Conservation (phyloP, 1,140 invertebrate genomes). For the Drosophila ficusphila region DNA sequence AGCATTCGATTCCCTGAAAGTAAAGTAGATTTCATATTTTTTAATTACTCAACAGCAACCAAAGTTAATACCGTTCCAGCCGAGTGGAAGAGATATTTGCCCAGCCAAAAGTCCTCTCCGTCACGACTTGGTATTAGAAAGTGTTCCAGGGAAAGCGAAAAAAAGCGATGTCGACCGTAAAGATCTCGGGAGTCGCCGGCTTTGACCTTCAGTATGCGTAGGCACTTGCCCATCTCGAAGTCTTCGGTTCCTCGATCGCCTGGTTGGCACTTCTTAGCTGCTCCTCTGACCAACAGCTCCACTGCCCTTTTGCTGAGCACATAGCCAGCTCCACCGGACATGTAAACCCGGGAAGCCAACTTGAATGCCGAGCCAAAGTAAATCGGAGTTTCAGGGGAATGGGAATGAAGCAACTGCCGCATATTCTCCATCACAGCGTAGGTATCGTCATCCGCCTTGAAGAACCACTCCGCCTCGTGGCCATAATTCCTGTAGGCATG, state of each 20-base stretch:
- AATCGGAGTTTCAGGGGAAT: constrained; percentile 88
- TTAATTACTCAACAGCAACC: too few species aligned
- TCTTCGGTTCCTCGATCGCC: constrained; percentile 92
- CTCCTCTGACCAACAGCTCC: constrained; percentile 89
- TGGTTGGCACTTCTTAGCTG: constrained; percentile 88
- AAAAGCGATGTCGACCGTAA: constrained; percentile 87
- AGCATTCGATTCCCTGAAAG: constrained; percentile 91
- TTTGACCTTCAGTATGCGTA: constrained; percentile 92
- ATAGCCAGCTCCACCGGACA: constrained; percentile 97
- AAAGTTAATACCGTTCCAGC: constrained; percentile 31
- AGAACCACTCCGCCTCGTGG: constrained; percentile 94
- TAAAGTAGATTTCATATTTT: too few species aligned
- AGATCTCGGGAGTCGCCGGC: constrained; percentile 95
- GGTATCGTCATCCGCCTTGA: constrained; percentile 98
- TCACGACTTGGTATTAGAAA: constrained; percentile 27
- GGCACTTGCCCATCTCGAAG: constrained; percentile 95
- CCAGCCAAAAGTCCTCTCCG: constrained; percentile 21
- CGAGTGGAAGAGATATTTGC: constrained; percentile 6
- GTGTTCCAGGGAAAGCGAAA: constrained; percentile 27
- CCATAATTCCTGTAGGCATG: constrained; percentile 93
- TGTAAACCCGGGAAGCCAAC: constrained; percentile 92
- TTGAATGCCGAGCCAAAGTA: constrained; percentile 96
- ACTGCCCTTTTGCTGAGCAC: constrained; percentile 92
- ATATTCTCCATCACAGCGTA: constrained; percentile 97
- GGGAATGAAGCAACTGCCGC: constrained; percentile 92